phyloP scores from a whole-genome alignment of 2,888 invertebrate genomes.

The Drepanosiphum platanoidis region DNA sequence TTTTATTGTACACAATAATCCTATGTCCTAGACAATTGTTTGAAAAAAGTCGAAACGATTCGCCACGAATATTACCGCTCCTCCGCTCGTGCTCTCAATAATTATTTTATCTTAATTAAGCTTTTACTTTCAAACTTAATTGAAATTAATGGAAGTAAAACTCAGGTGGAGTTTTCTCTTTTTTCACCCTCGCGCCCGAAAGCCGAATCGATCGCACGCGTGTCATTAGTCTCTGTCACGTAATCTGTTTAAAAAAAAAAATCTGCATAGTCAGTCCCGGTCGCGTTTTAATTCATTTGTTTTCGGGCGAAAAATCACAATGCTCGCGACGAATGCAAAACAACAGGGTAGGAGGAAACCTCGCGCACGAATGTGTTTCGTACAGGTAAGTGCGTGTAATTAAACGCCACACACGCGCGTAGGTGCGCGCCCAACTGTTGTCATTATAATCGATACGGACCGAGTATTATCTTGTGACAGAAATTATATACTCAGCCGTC shows the following conservation, averaged over 20 bases:
- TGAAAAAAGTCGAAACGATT: not conserved
- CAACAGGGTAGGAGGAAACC: too few relatives aligned
- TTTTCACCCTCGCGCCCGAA: not conserved
- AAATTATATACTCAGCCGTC: slow-evolving; percentile 34
- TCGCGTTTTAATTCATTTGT: slow-evolving; percentile 38
- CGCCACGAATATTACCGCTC: too few relatives aligned
- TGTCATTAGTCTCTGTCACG: slow-evolving; percentile 59
- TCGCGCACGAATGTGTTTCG: not conserved
- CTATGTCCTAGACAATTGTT: too few relatives aligned
- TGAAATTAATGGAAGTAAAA: slow-evolving; percentile 51
- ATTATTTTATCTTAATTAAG: slow-evolving; percentile 58
- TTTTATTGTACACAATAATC: too few relatives aligned
- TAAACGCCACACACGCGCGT: not conserved
- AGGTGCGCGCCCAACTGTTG: not conserved
- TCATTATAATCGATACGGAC: not conserved
- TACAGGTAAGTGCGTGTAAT: not conserved
- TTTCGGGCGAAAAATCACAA: not conserved
- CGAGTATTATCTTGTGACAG: slow-evolving; percentile 1
- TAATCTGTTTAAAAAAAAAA: slow-evolving; percentile 47
- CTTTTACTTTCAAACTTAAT: slow-evolving; percentile 47
- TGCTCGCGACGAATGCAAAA: not conserved
- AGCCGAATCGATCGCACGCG: slow-evolving; percentile 36
- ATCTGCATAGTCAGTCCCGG: slow-evolving; percentile 48
- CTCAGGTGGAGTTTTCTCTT: slow-evolving; percentile 27
- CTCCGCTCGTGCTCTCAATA: not conserved